Evolutionary conservation across 37 sponge, comb jelly and placozoan species (phyloP), one percentile per base, ranked within the genome.

Genomic region (Amphimedon queenslandica): DNA sequence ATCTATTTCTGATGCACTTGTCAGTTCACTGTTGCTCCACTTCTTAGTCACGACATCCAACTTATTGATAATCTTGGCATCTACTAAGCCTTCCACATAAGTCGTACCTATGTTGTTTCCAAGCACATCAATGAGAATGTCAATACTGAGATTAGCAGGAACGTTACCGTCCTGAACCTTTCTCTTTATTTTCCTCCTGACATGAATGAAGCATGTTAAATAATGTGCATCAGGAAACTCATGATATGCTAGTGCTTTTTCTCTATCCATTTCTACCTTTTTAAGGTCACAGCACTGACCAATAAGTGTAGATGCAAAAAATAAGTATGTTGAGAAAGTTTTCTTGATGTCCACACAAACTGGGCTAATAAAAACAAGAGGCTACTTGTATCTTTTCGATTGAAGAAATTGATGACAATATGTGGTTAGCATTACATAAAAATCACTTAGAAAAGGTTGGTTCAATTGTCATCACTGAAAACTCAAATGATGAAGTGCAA

Each of bases 401-500:
- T 77, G 64, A 18, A 84, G 37, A 1, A 84, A 68, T 1, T 72
- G 78, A 38, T 84, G 77, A 10, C 78, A 67, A 6, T 63, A 77
- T 13, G 84, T 84, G 43, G 77, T 77, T 1, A 57, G 40, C 23
- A 78, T 84, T 4, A 84, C 84, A 51, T 84, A 77, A 56, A 84
- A 84, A 64, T 84, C 84, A 2, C 84, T 78, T 2, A 84, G 58
- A 20, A 42, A 84, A 84, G 16, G 84, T 84, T 3, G 84, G 84
- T 33, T 84, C 83, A 31, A 73, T 63, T 33, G 83, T 83, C 37
- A 83, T 30, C 4, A 55, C 32, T 5, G 31, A 75, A 64, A 77
- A 84, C 53, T 77, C 84, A 64, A 64, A 28, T 1, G 78, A 8
- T 40, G n/a, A 13, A 37, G 84, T 84, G 37, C 74, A 77, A 53